These are phyloP conservation scores for Spodoptera littoralis DNA, from an alignment of 2,888 invertebrate genomes.

Conservation along the genomic window DNA sequence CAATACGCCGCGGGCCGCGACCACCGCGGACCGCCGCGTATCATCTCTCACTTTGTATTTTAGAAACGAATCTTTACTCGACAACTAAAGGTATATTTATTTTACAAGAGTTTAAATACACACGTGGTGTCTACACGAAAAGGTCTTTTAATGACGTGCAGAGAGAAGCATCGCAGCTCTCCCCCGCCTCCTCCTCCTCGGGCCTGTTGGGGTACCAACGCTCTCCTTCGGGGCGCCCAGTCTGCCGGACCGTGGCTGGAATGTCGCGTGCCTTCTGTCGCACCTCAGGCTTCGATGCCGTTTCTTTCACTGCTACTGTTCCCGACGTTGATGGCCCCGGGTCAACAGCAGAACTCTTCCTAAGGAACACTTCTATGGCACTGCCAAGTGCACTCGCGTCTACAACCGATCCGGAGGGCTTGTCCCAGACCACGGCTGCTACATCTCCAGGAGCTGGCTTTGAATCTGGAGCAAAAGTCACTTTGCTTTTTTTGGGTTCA, in stretches of 20 bases:
- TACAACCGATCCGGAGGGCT: conserved; percentile 92
- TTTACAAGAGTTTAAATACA: conserved; percentile 79
- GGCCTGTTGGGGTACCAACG: conserved; percentile 90
- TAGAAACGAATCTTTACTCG: conserved; percentile 74
- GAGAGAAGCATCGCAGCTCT: conserved; percentile 93
- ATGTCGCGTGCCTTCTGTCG: conserved; percentile 77
- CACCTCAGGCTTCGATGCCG: conserved; percentile 72
- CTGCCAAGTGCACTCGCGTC: conserved; percentile 94
- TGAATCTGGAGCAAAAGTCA: conserved; percentile 90
- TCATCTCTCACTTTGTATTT: conserved; percentile 65
- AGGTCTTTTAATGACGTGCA: conserved; percentile 95
- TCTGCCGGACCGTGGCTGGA: conserved; percentile 70
- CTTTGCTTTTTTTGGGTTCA: conserved; percentile 85
- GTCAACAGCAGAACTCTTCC: conserved; percentile 88
- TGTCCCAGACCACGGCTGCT: conserved; percentile 92
- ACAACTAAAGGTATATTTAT: conserved; percentile 76
- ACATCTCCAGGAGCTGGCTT: conserved; percentile 88
- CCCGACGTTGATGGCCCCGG: conserved; percentile 75
- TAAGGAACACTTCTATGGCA: conserved; percentile 95
- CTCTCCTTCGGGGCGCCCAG: conserved; percentile 71
- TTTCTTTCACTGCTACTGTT: conserved; percentile 65
- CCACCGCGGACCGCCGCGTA: conserved; percentile 54
- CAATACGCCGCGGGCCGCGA: conserved; percentile 64
- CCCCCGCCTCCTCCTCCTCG: conserved; percentile 92
- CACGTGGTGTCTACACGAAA: conserved; percentile 91